Conservation (phyloP, 2,888 invertebrate genomes). For the Stenodera caucasica region DNA sequence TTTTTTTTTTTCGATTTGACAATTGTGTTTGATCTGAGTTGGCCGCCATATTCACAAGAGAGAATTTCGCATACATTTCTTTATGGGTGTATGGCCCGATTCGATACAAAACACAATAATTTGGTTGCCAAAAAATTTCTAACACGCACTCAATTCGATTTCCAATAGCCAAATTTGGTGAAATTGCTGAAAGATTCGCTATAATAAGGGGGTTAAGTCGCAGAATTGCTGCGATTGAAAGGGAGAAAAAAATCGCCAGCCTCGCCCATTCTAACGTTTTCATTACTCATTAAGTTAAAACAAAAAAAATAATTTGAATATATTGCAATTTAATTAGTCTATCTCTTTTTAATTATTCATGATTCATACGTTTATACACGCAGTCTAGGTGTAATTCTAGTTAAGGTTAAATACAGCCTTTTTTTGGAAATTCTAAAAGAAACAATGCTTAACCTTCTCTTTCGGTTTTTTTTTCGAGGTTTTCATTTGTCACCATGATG, state of each 20-base stretch:
- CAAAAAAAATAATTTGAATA: too few species aligned
- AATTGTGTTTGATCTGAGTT: conserved; percentile 27
- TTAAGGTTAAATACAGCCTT: conserved; percentile 15
- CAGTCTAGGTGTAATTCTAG: not conserved
- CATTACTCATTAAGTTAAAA: too few species aligned
- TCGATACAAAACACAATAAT: not conserved
- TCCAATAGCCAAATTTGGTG: not conserved
- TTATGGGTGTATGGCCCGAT: not conserved
- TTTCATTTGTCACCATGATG: not conserved
- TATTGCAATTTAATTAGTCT: not conserved
- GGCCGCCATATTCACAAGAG: conserved; percentile 45
- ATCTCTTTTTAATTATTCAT: conserved; percentile 19
- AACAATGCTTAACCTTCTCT: conserved; percentile 11
- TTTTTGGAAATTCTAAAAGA: conserved; percentile 8
- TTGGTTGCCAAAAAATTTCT: not conserved
- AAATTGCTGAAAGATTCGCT: too few species aligned
- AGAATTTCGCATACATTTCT: conserved; percentile 35
- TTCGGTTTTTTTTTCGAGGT: not conserved
- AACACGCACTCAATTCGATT: not conserved
- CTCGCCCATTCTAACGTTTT: too few species aligned
- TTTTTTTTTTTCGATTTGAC: conserved; percentile 2
- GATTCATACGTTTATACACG: conserved; percentile 30
- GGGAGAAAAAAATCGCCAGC: too few species aligned
- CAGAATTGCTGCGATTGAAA: too few species aligned
- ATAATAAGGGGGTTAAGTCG: too few species aligned